Base-by-base conservation (phyloP, 2,888 invertebrate genomes). In the Trachelus troglodyta region DNA sequence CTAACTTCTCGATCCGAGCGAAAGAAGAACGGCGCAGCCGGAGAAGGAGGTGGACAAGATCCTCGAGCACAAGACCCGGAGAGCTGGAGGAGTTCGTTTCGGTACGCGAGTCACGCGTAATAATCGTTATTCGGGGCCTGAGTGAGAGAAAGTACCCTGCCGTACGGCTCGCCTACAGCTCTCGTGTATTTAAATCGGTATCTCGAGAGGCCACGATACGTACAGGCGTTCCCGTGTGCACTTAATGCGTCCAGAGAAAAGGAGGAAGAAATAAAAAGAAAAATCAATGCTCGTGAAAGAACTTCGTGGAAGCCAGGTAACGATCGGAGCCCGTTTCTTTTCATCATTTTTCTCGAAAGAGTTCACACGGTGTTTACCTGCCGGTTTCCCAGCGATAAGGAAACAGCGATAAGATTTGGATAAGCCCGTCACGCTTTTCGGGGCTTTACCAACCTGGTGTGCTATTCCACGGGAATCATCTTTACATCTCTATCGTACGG, bases 61-160 rank as follows among this genome's bases (percentile, higher is more conserved):
- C 23, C 9, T 56, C 56, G 56, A 56, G 23, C 56, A 56, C 23
- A 56, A 56, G 23, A 56, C 56, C 56, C 56, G 56, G 23, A 56
- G 56, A 56, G 23, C 56, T 15, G 56, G 23, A 56, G 56, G 56
- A 31, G 71, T 33, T 71, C 71, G 34, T 71, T 71, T 71, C 71
- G 71, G 71, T 71, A 71, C 83, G 83, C 86, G 86, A 88, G 86
- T 87, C 88, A 87, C 85, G 86, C 84, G 86, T 87, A 87, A 88
- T 89, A 88, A 89, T 89, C 87, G 85, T 87, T 87, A 83, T 85
- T 87, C 83, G 84, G 82, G 77, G 82, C 83, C 79, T 80, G 83
- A 84, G 81, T 76, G 80, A 86, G 88, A 89, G 89, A 89, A 89
- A 89, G 88, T 87, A 86, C 82, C 85, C 77, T 75, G 69, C 35